Evolutionary conservation across 2,113 vertebrate genomes (phyloP).

Genomic region (Vombatus ursinus): DNA sequence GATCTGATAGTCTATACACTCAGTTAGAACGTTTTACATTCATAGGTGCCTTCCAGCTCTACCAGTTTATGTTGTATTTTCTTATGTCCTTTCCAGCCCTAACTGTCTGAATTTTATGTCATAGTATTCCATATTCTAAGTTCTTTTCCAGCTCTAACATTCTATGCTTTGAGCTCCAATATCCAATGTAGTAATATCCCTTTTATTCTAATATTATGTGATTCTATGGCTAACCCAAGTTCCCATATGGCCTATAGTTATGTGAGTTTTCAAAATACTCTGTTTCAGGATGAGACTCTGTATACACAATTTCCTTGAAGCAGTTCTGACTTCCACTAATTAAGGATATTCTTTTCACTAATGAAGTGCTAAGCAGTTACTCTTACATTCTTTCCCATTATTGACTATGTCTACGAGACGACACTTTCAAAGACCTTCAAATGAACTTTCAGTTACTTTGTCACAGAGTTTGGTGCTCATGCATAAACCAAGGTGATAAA

Average conservation of each 20-base stretch:
- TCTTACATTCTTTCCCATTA: background rate
- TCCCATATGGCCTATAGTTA: background rate
- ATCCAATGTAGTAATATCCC: background rate
- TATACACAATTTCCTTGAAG: background rate
- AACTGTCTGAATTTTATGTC: background rate
- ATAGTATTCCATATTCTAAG: background rate
- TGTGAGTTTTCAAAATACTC: background rate
- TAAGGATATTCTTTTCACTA: background rate
- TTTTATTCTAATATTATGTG: background rate
- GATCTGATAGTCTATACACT: background rate
- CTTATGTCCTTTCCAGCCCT: background rate
- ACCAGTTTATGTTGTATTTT: background rate
- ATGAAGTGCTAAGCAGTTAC: background rate
- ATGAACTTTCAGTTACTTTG: slow-evolving; percentile 51
- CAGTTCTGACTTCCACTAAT: background rate
- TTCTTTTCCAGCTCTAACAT: background rate
- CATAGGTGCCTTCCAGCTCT: background rate
- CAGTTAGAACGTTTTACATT: background rate
- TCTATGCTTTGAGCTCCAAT: background rate
- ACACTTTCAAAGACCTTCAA: slow-evolving; percentile 30
- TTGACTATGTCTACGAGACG: background rate
- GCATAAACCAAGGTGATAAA: slow-evolving; percentile 46
- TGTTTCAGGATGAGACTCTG: background rate
- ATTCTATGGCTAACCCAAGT: background rate
- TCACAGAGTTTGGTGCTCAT: background rate